These are phyloP conservation scores for Gorsachius goisagi DNA, from an alignment of 2,113 vertebrate species.

Conservation along the genomic window DNA sequence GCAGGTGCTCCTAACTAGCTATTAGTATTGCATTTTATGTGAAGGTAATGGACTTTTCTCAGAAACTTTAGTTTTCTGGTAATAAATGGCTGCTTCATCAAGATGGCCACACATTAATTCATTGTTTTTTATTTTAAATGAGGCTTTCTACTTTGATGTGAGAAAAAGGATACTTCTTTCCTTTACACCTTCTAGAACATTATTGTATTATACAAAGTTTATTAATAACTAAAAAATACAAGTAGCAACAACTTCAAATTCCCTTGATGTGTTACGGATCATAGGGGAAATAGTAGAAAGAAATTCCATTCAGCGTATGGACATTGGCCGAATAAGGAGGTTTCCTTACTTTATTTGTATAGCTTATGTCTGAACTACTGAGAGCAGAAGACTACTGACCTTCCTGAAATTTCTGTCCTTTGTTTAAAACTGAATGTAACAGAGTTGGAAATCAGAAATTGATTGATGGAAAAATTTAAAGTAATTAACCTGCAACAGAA, in stretches of 20 bases:
- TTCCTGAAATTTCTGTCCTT: background rate
- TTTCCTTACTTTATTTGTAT: background rate
- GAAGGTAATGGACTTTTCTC: background rate
- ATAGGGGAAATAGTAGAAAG: background rate
- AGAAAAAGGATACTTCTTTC: background rate
- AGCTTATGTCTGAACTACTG: background rate
- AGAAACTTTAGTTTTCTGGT: background rate
- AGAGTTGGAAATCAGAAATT: background rate
- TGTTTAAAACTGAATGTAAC: background rate
- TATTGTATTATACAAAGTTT: background rate
- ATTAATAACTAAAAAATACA: background rate
- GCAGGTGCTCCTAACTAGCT: background rate
- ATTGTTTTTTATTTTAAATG: background rate
- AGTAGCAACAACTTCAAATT: background rate
- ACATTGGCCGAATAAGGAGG: background rate
- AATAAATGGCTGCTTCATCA: background rate
- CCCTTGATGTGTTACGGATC: background rate
- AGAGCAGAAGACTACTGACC: background rate
- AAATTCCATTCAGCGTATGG: background rate
- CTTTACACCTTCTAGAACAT: background rate
- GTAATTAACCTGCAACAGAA: constrained; percentile 13
- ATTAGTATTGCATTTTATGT: background rate
- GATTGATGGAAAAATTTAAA: background rate
- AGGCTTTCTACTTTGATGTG: background rate
- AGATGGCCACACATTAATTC: background rate